Base-by-base conservation (phyloP, 2,113 vertebrate genomes). In the Mastomys natalensis region DNA sequence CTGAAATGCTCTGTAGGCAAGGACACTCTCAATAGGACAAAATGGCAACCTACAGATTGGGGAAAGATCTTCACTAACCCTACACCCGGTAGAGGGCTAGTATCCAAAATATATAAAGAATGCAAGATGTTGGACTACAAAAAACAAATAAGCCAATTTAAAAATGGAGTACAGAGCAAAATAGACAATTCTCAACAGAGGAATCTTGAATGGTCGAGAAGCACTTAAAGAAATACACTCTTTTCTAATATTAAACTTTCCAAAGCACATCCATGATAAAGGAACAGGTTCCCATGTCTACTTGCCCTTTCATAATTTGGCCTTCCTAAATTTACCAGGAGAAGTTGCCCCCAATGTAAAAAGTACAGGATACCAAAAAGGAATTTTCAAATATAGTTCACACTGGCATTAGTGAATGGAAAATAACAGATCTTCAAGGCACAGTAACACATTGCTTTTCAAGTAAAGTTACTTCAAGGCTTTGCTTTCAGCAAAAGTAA, bases 401-500 rank as follows among this genome's bases (percentile, higher is more conserved):
- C 21, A n/a, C 37, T 26, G 11, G 22, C 15, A 62, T 21, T 51
- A 37, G 72, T 82, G 70, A 2, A 37, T 19, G 82, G 21, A 89
- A 60, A 34, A 62, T 55, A n/a, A 70, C n/a, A 53, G 51, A 55
- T 8, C 1, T 43, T 74, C 43, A 72, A 70, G 31, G 66, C 31
- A 68, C 31, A 34, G 31, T 15, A 72, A 78, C 51, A 78, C 68
- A 70, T 77, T 76, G 40, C 40, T 60, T 77, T 96, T 31, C 60
- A 92, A 77, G 51, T 43, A 34, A 66, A 60, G 3, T 26, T 43
- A 53, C 88, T 92, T 77, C 72, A 77, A 92, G 43, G 15, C 62
- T 89, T 88, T 53, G 55, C 53, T 89, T 72, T 86, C 62, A 84
- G 72, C 72, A 72, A 37, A 68, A 68, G 37, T 86, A 94, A 92